Percentiles rank a stretch among this genome's conserved stretches.
These are phyloP conservation scores for Galeopterus variegatus DNA, from an alignment of 2,113 vertebrate species.

Conservation along the genomic window DNA sequence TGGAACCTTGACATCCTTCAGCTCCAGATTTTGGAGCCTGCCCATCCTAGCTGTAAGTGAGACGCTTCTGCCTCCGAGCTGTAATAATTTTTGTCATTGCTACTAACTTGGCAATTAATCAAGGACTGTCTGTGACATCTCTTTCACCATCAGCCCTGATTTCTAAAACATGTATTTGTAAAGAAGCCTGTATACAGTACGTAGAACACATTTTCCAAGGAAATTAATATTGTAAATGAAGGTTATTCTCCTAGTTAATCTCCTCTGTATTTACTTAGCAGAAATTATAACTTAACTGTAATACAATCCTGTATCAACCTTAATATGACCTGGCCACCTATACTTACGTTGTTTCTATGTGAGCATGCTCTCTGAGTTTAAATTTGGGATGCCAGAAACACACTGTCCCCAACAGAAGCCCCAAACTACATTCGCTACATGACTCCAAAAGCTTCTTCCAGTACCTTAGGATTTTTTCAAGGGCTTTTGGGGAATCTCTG, in stretches of 20 bases:
- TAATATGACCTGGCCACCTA: not conserved
- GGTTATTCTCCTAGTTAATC: not conserved
- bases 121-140: not conserved
- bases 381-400: not conserved
- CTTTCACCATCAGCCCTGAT: not conserved
- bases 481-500: not conserved
- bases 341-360: not conserved
- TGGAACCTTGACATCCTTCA: too few species aligned
- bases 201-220: not conserved
- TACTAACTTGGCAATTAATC: slow-evolving; percentile 6
- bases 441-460: not conserved
- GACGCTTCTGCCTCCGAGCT: not conserved
- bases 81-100: not conserved
- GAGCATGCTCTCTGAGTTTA: not conserved
- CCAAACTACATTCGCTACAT: not conserved
- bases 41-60: not conserved
- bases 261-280: not conserved
- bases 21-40: not conserved
- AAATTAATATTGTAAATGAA: not conserved
- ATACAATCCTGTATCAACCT: not conserved
- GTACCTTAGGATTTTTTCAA: not conserved
- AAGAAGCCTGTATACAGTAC: not conserved
- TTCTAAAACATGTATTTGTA: not conserved
- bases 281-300: not conserved
- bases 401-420: not conserved